Conservation (phyloP, 1,140 invertebrate genomes). For the Drosophila rhopaloa region DNA sequence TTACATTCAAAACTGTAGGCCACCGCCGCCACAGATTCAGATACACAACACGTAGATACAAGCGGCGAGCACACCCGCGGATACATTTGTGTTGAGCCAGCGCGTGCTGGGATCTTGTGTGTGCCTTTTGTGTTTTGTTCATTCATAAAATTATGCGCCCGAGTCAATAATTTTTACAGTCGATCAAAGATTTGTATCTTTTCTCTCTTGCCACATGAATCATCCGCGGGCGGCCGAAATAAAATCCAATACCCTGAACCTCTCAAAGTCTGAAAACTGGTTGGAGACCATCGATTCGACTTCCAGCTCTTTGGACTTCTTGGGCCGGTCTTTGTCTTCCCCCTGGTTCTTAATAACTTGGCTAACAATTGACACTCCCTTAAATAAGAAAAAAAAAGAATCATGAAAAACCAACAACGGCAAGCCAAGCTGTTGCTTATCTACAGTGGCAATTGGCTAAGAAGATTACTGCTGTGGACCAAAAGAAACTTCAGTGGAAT, state of each 20-base stretch:
- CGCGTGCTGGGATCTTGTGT: slow-evolving; percentile 64
- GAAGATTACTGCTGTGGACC: not conserved
- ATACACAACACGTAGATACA: slow-evolving; percentile 8
- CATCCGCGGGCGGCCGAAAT: slow-evolving; percentile 62
- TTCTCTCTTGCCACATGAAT: slow-evolving; percentile 69
- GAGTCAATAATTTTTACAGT: slow-evolving; percentile 82
- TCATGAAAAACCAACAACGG: slow-evolving; percentile 36
- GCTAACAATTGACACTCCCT: slow-evolving; percentile 82
- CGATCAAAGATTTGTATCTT: slow-evolving; percentile 81
- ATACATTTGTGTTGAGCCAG: slow-evolving; percentile 45
- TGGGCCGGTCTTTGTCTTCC: slow-evolving; percentile 50
- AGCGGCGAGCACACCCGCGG: slow-evolving; percentile 9
- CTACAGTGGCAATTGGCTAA: slow-evolving; percentile 46
- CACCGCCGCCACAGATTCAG: slow-evolving; percentile 12
- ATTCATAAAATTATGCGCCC: slow-evolving; percentile 80
- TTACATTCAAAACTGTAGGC: slow-evolving; percentile 51
- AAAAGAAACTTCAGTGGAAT: not conserved
- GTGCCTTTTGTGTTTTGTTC: slow-evolving; percentile 62
- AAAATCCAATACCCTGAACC: slow-evolving; percentile 30
- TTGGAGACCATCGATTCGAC: slow-evolving; percentile 46
- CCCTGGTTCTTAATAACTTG: slow-evolving; percentile 76
- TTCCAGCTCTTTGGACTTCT: slow-evolving; percentile 41
- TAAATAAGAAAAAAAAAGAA: slow-evolving; percentile 49
- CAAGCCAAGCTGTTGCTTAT: slow-evolving; percentile 43
- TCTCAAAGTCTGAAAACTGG: slow-evolving; percentile 37